These are phyloP conservation scores for Tympanoctomys barrerae DNA, from an alignment of 2,797 vertebrate species.

Conservation along the genomic window DNA sequence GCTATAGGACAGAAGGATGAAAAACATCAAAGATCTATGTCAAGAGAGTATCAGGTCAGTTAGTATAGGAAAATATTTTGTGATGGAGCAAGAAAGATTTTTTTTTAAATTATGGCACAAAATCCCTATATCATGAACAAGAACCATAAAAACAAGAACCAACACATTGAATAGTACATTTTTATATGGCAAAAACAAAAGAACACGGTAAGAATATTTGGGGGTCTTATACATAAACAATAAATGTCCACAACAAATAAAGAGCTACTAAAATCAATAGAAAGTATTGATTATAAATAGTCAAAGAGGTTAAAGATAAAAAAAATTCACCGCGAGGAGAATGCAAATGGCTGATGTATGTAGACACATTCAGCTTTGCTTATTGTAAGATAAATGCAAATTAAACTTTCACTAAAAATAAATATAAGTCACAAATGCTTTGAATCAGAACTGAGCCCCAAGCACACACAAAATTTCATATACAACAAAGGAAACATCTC, in stretches of 20 bases:
- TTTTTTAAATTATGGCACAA: background rate
- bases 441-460: background rate
- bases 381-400: background rate
- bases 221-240: background rate
- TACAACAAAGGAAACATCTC: no score
- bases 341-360: background rate
- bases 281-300: background rate
- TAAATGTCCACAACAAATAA: background rate
- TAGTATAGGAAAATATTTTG: background rate
- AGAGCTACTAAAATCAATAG: background rate
- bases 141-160: background rate
- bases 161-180: background rate
- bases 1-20: no score
- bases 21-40: no score
- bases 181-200: background rate
- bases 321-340: background rate
- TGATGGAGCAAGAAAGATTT: background rate
- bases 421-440: background rate
- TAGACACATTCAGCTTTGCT: background rate
- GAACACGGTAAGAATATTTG: background rate
- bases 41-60: no score
- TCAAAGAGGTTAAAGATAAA: background rate
- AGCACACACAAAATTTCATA: no score
- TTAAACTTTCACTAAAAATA: background rate
- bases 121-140: constrained; percentile 3